phyloP scores from a whole-genome alignment of 2,113 vertebrate genomes.

The Rhinolophus sinicus region DNA sequence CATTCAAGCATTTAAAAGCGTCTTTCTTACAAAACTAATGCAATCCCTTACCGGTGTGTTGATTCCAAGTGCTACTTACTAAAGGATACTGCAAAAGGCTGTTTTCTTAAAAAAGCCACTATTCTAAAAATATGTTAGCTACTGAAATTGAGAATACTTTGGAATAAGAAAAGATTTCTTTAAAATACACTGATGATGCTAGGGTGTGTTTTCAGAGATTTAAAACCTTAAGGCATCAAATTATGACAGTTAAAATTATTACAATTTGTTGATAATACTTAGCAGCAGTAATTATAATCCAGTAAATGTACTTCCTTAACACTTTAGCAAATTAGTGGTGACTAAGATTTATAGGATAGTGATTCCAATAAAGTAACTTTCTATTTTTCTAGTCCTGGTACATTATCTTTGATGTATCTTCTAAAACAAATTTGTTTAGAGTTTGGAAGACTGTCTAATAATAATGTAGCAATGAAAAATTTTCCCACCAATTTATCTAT shows the following conservation, averaged over 20 bases:
- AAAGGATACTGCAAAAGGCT: neutral
- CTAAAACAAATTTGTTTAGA: slow-evolving; percentile 46
- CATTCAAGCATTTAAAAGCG: neutral
- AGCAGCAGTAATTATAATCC: slow-evolving; percentile 40
- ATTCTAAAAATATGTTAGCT: neutral
- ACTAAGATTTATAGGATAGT: slow-evolving; percentile 9
- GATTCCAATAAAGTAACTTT: neutral
- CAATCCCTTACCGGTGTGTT: neutral
- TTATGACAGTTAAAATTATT: slow-evolving; percentile 27
- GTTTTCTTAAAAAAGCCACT: neutral
- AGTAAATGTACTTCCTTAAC: slow-evolving; percentile 8
- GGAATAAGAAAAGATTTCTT: neutral
- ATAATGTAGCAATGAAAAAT: slow-evolving; percentile 4
- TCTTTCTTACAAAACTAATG: neutral
- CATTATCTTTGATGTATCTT: slow-evolving; percentile 1
- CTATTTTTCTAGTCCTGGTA: neutral
- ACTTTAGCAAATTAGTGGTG: neutral
- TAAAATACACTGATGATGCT: slow-evolving; percentile 14
- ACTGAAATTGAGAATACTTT: slow-evolving; percentile 22
- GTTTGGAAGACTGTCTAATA: neutral
- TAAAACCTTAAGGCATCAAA: slow-evolving; percentile 34
- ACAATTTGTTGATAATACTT: neutral
- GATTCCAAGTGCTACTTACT: neutral
- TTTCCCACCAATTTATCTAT: neutral
- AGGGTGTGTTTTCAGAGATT: slow-evolving; percentile 29